Evolutionary conservation across 2,888 invertebrate genomes (phyloP).

Genomic region (Atethmia centrago): DNA sequence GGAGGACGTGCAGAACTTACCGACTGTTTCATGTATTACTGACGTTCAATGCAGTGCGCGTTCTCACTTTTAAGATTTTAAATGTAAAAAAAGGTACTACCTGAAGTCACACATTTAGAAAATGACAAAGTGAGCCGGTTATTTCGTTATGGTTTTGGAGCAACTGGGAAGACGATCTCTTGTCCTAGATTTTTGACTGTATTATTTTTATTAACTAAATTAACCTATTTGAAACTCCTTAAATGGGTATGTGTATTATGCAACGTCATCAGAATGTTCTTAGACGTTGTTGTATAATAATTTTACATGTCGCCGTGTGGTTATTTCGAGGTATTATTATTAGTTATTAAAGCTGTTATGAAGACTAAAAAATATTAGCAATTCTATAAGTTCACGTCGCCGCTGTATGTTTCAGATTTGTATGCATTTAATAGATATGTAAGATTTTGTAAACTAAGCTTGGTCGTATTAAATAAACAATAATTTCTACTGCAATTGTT

Average conservation of each 20-base stretch:
- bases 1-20: slow-evolving; percentile 32
- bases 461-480: slow-evolving; percentile 49
- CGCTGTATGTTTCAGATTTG: slow-evolving; percentile 51
- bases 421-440: slow-evolving; percentile 59
- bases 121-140: neutral
- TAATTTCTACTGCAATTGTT: slow-evolving; percentile 37
- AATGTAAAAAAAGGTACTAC: neutral
- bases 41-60: slow-evolving; percentile 35
- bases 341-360: neutral
- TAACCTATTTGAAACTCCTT: neutral
- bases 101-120: neutral
- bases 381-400: slow-evolving; percentile 8
- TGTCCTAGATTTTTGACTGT: slow-evolving; percentile 23
- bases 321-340: slow-evolving; percentile 3
- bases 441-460: slow-evolving; percentile 56
- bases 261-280: slow-evolving; percentile 6
- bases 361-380: slow-evolving; percentile 5
- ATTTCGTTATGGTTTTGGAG: neutral
- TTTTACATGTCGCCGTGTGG: slow-evolving; percentile 3
- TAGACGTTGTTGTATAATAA: neutral
- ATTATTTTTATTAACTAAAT: slow-evolving; percentile 15
- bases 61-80: slow-evolving; percentile 11
- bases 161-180: neutral
- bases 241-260: too few relatives aligned
- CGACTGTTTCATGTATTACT: slow-evolving; percentile 45